These are phyloP conservation scores for Caiman crocodilus DNA, from an alignment of 2,797 vertebrate species.

Conservation along the genomic window DNA sequence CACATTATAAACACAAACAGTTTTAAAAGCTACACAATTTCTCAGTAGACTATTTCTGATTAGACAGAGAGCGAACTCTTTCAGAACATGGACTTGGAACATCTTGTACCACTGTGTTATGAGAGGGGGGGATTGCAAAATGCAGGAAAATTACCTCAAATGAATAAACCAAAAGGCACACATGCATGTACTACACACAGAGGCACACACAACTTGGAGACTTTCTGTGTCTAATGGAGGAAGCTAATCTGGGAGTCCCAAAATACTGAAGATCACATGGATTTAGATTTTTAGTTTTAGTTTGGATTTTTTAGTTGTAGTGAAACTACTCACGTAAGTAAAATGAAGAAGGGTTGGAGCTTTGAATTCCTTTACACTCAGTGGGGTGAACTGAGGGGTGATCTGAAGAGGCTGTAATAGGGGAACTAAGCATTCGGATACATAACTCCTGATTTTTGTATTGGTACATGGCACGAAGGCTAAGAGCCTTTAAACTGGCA, in stretches of 20 bases:
- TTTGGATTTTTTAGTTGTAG: accelerated
- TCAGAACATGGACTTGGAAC: neutral
- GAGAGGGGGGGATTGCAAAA: accelerated
- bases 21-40: neutral
- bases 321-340: accelerated
- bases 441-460: neutral
- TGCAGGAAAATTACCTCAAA: accelerated
- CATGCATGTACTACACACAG: too few species aligned
- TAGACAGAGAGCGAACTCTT: neutral
- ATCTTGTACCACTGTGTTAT: accelerated
- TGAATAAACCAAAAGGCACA: neutral
- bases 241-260: neutral
- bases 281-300: neutral
- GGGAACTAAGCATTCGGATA: neutral
- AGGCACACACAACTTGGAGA: neutral
- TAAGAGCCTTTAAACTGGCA: too few species aligned
- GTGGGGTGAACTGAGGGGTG: accelerated
- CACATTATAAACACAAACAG: neutral
- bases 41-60: accelerated
- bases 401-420: neutral
- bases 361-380: accelerated
- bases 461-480: too few species aligned
- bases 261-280: accelerated
- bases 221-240: accelerated
- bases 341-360: accelerated